Percentiles rank a stretch among this genome's conserved stretches.
These are phyloP conservation scores for Microcebus griseorufus DNA, from an alignment of 2,113 vertebrate species.

Conservation along the genomic window DNA sequence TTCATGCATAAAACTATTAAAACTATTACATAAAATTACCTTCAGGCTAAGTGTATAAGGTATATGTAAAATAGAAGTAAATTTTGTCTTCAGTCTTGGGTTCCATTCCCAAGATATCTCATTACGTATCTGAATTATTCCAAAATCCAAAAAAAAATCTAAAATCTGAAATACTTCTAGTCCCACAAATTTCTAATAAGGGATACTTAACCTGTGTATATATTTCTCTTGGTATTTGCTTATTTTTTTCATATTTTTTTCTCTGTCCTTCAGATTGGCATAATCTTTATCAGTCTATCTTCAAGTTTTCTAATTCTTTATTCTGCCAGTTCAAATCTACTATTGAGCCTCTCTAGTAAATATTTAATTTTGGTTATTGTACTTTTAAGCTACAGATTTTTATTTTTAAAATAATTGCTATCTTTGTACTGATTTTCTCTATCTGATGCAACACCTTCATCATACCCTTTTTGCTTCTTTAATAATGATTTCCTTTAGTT, in stretches of 20 bases:
- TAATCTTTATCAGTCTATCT: neutral
- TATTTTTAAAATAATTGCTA: neutral
- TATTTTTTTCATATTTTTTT: neutral
- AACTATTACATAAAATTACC: neutral
- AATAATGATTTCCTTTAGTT: neutral
- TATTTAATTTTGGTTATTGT: neutral
- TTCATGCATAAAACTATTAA: neutral
- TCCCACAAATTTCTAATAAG: neutral
- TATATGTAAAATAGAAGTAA: neutral
- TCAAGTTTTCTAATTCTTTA: neutral
- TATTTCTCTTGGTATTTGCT: neutral
- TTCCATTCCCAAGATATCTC: neutral
- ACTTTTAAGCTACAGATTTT: neutral
- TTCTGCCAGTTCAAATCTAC: neutral
- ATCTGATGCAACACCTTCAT: neutral
- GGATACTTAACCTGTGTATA: neutral
- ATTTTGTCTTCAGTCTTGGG: neutral
- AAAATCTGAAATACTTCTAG: neutral
- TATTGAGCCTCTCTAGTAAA: neutral
- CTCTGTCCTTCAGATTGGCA: neutral
- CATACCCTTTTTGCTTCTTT: neutral
- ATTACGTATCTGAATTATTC: neutral
- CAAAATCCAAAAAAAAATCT: neutral
- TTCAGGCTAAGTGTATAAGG: neutral
- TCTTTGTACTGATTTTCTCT: neutral